Conservation (phyloP, 2,888 invertebrate genomes). For the Stenodema calcarata region DNA sequence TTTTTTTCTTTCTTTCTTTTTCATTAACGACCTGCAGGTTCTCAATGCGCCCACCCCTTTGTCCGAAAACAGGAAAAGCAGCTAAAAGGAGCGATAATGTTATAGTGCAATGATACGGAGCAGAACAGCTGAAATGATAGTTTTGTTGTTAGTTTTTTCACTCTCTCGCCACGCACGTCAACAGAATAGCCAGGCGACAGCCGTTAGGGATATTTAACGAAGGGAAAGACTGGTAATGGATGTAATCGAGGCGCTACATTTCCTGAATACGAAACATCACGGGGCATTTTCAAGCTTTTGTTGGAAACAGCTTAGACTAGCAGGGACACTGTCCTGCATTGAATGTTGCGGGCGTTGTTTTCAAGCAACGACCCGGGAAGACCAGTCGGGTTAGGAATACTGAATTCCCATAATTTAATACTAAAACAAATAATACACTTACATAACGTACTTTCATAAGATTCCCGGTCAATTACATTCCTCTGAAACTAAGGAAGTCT, state of each 20-base stretch:
- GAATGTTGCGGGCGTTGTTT: not conserved
- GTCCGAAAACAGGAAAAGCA: not conserved
- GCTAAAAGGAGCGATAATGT: not conserved
- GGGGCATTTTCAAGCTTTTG: not conserved
- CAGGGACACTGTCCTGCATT: not conserved
- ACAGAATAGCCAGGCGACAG: not conserved
- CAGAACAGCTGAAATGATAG: not conserved
- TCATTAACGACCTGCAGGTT: too few relatives aligned
- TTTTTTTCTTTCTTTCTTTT: too few relatives aligned
- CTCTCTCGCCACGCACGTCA: not conserved
- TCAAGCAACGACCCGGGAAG: too few relatives aligned
- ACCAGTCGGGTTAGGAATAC: too few relatives aligned
- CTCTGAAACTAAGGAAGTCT: too few relatives aligned
- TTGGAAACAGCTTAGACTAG: not conserved
- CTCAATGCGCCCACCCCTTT: not conserved
- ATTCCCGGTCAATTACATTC: too few relatives aligned
- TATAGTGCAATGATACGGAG: not conserved
- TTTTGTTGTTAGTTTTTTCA: not conserved
- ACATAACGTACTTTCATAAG: too few relatives aligned
- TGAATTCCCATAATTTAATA: too few relatives aligned
- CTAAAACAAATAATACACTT: too few relatives aligned
- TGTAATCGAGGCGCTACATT: not conserved
- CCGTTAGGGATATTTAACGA: not conserved
- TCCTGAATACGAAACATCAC: not conserved
- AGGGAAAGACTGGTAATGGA: not conserved